Base-by-base conservation (phyloP, 1,140 invertebrate genomes). In the Calosoma granatense region DNA sequence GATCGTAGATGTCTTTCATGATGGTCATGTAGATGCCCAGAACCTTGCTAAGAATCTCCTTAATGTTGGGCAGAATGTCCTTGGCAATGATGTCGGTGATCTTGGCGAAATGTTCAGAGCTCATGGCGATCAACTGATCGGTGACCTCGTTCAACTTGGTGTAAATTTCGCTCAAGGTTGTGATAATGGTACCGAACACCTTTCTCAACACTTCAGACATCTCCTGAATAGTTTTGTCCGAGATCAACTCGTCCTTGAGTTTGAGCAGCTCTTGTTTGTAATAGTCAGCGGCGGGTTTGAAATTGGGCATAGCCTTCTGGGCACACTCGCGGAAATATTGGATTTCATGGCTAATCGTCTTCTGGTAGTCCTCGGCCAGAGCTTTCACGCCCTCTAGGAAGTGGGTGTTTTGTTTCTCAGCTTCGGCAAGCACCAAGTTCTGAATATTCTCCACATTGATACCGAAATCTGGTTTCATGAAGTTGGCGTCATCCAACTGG, bases 151-250 rank as follows among this genome's bases (percentile, higher is more conserved):
- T 67, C 1, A 78, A 62, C 1, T 76, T 75, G 20, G 70, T 66
- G 1, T 76, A 59, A 0, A 81, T 56, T 11, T 79, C 76, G 0
- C 72, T 65, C 1, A 78, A 58, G 0, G 74, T 69, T 43, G 79
- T 70, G 0, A 69, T 63, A 0, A 81, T 2, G 3, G 74, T 72
- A 11, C 70, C 74, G 2, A 80, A 73, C 1, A 78, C 65, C 21
- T 75, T 74, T 54, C 75, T 70, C 77, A 84, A 64, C n/a, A 74
- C 70, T 26, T 82, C 77, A n/a, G 77, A 74, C 14, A 86, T 74
- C 57, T 85, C 78, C 62, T 84, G 78, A 22, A 88, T 62, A 1
- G 78, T 75, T 55, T 84, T 79, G 63, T 88, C 86, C 20, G 75
- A 74, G 20, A 78, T 68, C 0, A 90, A 67, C 63, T 89, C 87